Evolutionary conservation across 1,140 invertebrate genomes (phyloP).

Genomic region (Caenorhabditis latens): DNA sequence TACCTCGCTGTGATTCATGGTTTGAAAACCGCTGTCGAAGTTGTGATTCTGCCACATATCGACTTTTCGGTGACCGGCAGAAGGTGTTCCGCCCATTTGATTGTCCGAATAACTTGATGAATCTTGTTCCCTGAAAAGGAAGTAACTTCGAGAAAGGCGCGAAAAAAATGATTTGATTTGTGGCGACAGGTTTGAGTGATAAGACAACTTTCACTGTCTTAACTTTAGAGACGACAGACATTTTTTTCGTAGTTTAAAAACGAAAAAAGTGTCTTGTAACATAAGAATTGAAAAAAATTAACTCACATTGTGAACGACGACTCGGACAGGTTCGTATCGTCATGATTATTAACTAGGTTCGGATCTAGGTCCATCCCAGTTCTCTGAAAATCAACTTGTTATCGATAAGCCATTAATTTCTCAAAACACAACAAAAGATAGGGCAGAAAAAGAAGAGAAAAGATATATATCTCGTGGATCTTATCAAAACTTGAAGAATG

Average conservation of each 20-base stretch:
- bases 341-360: conserved; percentile 46
- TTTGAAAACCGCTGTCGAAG: conserved; percentile 52
- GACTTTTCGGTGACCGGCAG: conserved; percentile 22
- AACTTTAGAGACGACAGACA: no score
- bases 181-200: no score
- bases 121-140: conserved; percentile 21
- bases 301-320: conserved; percentile 22
- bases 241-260: no score
- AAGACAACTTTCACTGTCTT: no score
- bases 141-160: background rate
- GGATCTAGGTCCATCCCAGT: conserved; percentile 53
- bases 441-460: background rate
- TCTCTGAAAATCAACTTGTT: background rate
- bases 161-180: no score
- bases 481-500: background rate
- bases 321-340: conserved; percentile 41
- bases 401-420: background rate
- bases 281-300: background rate
- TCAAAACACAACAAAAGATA: background rate
- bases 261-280: background rate
- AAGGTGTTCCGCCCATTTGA: conserved; percentile 20
- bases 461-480: background rate
- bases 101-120: conserved; percentile 23
- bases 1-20: conserved; percentile 53
- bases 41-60: conserved; percentile 53